Base-by-base conservation (phyloP, 2,797 vertebrate species). In the Setipinna tenuifilis region DNA sequence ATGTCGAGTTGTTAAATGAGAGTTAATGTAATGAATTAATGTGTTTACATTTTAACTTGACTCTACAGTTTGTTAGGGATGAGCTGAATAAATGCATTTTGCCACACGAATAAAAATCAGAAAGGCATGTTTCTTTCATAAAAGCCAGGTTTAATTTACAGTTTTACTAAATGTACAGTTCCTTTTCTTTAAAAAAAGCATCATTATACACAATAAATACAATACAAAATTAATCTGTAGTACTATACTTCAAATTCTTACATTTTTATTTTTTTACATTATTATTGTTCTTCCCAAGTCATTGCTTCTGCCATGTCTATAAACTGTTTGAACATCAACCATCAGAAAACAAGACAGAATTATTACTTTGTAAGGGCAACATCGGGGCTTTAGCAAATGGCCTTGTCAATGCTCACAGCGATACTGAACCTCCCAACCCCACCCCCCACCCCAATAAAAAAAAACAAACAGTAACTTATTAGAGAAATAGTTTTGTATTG, bases 191-290 rank as follows among this genome's bases (percentile, higher is more conserved):
- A 94, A 97, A 98, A 98, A 98, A 98, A 96, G 96, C 95, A 94
- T 98, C 95, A 97, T 97, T 98, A 98, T 98, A 97, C 97, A 98
- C 97, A 98, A 98, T 98, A 98, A 98, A 98, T 98, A 98, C 97
- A 98, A 97, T 98, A 98, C 97, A 98, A 98, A 98, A 97, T 97
- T 97, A 98, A 97, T 98, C 95, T 96, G 96, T 97, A 97, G 97
- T 97, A 98, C 97, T 97, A 98, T 97, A 96, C 96, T 97, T 97
- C 95, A 95, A 96, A 96, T 96, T 96, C 94, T 95, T 94, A 95
- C 93, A 90, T 95, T 94, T 90, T 88, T 86, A 87, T 89, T 89
- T 88, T 95, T 95, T 93, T 95, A 95, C 94, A 95, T 94, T 95
- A 95, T 95, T 95, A 95, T 94, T 96, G 94, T 96, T 96, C 93